Conservation (phyloP, 2,888 invertebrate genomes). For the Hofmannophila pseudospretella region DNA sequence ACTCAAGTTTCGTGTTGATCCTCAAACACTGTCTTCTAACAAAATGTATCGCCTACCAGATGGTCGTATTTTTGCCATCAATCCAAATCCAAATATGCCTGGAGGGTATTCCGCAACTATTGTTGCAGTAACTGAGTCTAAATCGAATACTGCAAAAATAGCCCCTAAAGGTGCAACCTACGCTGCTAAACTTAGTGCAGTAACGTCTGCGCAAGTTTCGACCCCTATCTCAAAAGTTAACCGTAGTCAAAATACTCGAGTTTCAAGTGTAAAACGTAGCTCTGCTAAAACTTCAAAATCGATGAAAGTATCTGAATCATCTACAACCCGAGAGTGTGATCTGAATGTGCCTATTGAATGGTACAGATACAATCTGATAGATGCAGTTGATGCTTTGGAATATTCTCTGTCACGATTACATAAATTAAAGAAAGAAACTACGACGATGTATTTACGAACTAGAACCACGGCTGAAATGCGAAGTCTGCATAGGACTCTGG, state of each 20-base stretch:
- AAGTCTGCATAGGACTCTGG: slow-evolving; percentile 71
- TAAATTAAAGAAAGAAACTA: slow-evolving; percentile 68
- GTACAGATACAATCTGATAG: slow-evolving; percentile 77
- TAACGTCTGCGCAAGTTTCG: slow-evolving; percentile 20
- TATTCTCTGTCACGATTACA: slow-evolving; percentile 73
- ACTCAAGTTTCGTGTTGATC: slow-evolving; percentile 69
- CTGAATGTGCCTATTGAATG: slow-evolving; percentile 71
- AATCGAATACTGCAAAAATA: slow-evolving; percentile 22
- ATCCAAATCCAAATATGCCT: slow-evolving; percentile 67
- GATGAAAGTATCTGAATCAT: slow-evolving; percentile 18
- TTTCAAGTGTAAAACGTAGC: slow-evolving; percentile 17
- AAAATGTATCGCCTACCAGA: slow-evolving; percentile 74
- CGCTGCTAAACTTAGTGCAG: slow-evolving; percentile 58
- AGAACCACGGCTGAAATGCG: slow-evolving; percentile 70
- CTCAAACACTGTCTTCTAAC: slow-evolving; percentile 69
- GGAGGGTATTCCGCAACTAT: slow-evolving; percentile 74
- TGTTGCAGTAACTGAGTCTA: slow-evolving; percentile 58
- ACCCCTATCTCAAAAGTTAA: slow-evolving; percentile 17
- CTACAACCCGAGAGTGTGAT: slow-evolving; percentile 39
- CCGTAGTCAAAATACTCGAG: slow-evolving; percentile 8
- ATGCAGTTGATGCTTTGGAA: slow-evolving; percentile 76
- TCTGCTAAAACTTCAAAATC: slow-evolving; percentile 19
- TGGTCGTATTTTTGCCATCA: slow-evolving; percentile 71
- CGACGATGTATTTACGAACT: slow-evolving; percentile 61
- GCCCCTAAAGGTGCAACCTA: slow-evolving; percentile 49